phyloP scores from a whole-genome alignment of 2,797 vertebrate species.

The Coccyzus lansbergi region DNA sequence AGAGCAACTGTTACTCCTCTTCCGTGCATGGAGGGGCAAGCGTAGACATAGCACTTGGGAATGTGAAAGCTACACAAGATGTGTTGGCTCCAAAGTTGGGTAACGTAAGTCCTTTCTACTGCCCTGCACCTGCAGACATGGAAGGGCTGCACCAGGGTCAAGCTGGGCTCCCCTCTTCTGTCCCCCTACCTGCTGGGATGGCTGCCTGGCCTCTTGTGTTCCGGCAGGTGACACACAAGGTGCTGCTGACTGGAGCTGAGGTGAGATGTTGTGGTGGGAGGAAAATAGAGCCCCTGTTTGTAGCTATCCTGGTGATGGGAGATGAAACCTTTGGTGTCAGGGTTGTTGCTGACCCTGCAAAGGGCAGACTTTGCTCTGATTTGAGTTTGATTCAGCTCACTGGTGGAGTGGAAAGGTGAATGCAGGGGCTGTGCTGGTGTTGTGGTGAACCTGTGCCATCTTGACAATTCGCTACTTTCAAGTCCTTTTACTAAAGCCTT shows the following conservation, averaged over 20 bases:
- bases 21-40: not conserved
- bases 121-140: accelerated
- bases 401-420: not conserved
- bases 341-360: not conserved
- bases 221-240: accelerated
- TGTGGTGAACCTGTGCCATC: not conserved
- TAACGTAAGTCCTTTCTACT: accelerated
- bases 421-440: not conserved
- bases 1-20: not conserved
- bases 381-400: not conserved
- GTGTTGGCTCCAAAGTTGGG: accelerated
- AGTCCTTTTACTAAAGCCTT: not conserved
- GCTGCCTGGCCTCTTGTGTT: accelerated
- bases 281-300: not conserved
- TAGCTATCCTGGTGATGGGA: not conserved
- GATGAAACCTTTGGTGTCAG: not conserved
- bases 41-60: not conserved
- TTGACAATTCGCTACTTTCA: not conserved
- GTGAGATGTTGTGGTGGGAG: not conserved
- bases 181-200: not conserved
- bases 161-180: not conserved
- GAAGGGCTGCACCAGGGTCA: not conserved
- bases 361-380: accelerated
- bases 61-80: accelerated
- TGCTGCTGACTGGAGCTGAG: not conserved